A percentile compares a stretch with the other conserved stretches of the same genome.
Evolutionary conservation across 2,888 invertebrate genomes (phyloP).

Genomic region (Stegana nigrithorax): DNA sequence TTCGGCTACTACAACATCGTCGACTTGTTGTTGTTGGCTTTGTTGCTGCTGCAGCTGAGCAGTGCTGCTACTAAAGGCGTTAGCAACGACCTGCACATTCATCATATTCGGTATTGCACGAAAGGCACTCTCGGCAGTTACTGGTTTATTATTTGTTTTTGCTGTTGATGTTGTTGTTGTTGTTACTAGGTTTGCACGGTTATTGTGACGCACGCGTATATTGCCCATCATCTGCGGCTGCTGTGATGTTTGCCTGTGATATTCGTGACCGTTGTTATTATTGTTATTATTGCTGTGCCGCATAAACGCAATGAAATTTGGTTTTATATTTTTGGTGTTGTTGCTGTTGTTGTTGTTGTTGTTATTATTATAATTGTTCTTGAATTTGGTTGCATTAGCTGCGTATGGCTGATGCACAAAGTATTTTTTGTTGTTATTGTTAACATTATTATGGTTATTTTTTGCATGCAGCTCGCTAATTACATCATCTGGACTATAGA

Average conservation of each 20-base stretch:
- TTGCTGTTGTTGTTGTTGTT: constrained; percentile 1
- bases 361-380: background rate
- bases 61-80: too few relatives aligned
- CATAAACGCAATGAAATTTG: background rate
- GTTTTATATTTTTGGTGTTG: background rate
- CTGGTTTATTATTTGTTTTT: too few relatives aligned
- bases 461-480: background rate
- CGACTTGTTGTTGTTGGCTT: constrained; percentile 38
- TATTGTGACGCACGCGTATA: too few relatives aligned
- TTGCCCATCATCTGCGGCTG: too few relatives aligned
- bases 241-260: too few relatives aligned
- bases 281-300: constrained; percentile 11
- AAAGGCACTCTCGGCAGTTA: background rate
- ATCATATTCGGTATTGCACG: too few relatives aligned
- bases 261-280: too few relatives aligned
- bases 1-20: constrained; percentile 63
- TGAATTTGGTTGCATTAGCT: too few relatives aligned
- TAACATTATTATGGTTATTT: background rate
- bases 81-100: too few relatives aligned
- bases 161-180: constrained; percentile 7
- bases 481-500: constrained; percentile 2
- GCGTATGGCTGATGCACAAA: background rate
- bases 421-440: background rate
- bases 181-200: too few relatives aligned
- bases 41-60: background rate